phyloP scores from a whole-genome alignment of 2,113 vertebrate species.

The Empidonax alnorum region DNA sequence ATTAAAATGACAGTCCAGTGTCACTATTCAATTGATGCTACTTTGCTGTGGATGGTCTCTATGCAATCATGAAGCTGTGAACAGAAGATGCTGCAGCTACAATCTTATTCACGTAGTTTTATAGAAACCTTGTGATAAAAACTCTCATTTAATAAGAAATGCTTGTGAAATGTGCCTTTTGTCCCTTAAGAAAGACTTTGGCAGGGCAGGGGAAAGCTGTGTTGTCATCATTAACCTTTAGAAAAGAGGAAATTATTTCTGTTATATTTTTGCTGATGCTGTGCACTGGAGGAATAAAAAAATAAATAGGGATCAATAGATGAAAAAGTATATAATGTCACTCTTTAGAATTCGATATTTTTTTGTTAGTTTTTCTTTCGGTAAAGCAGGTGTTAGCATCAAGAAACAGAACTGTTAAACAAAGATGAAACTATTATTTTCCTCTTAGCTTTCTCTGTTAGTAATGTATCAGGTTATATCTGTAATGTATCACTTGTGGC shows the following conservation, averaged over 20 bases:
- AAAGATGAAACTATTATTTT: not conserved
- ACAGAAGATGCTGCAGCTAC: not conserved
- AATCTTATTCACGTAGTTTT: not conserved
- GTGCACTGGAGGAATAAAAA: not conserved
- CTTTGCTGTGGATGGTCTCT: not conserved
- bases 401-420: not conserved
- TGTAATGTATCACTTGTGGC: not conserved
- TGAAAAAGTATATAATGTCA: not conserved
- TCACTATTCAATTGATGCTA: not conserved
- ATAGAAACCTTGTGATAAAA: not conserved
- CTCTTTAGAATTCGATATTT: not conserved
- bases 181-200: not conserved
- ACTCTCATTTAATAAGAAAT: not conserved
- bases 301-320: not conserved
- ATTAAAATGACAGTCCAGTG: not conserved
- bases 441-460: not conserved
- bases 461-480: not conserved
- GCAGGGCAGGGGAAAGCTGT: not conserved
- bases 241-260: not conserved
- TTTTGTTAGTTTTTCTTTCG: not conserved
- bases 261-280: not conserved
- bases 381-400: not conserved
- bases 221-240: not conserved
- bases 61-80: not conserved
- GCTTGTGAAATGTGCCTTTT: not conserved